These are phyloP conservation scores for Stegodyphus mimosarum DNA, from an alignment of 1,140 invertebrate genomes.

Conservation along the genomic window DNA sequence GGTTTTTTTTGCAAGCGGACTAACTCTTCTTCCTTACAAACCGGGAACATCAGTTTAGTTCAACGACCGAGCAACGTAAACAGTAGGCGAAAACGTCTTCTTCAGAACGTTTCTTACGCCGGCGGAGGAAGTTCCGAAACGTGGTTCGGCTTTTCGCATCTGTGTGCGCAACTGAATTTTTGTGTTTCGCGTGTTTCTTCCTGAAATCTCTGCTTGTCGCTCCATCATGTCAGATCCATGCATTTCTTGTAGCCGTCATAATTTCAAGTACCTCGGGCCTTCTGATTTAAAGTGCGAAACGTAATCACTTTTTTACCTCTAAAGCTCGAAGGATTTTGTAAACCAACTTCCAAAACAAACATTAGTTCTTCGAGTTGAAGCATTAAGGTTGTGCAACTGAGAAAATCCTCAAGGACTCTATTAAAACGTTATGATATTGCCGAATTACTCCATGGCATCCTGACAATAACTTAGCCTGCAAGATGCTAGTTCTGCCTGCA, in stretches of 20 bases:
- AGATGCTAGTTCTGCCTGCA: no score
- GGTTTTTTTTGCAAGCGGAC: not conserved
- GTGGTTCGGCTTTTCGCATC: not conserved
- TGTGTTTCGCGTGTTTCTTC: not conserved
- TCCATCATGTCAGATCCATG: not conserved
- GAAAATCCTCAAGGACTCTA: no score
- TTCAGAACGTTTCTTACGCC: not conserved
- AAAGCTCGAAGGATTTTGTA: no score
- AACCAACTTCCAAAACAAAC: no score
- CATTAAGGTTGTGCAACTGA: no score
- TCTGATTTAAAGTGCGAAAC: not conserved
- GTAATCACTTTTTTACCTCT: not conserved
- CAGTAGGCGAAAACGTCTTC: not conserved
- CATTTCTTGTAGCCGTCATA: not conserved
- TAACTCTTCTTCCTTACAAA: not conserved
- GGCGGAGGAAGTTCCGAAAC: not conserved
- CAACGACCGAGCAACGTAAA: conserved; percentile 2
- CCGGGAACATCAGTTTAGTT: not conserved
- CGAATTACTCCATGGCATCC: no score
- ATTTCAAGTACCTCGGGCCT: not conserved
- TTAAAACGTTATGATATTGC: no score
- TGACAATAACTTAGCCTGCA: no score
- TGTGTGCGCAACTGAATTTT: not conserved
- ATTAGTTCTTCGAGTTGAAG: no score
- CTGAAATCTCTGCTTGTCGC: not conserved